Conservation (phyloP, 2,888 invertebrate species). For the Spilarctia lutea region DNA sequence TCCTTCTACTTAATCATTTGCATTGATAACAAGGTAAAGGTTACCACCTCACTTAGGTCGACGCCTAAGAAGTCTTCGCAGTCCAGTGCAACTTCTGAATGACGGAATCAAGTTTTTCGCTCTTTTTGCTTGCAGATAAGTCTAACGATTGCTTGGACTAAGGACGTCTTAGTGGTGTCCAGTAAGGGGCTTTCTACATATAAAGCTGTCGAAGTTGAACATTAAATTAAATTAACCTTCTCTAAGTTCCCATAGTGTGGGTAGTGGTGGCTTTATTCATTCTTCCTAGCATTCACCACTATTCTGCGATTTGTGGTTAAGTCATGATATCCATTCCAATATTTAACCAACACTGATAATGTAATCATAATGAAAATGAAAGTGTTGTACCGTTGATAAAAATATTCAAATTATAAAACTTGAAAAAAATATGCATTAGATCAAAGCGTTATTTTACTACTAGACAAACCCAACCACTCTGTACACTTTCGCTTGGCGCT, state of each 20-base stretch:
- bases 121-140: neutral
- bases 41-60: neutral
- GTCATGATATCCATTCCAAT: neutral
- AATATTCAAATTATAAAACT: neutral
- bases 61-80: neutral
- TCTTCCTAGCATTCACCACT: neutral
- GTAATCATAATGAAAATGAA: neutral
- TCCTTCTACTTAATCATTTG: neutral
- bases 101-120: neutral
- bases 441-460: neutral
- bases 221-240: neutral
- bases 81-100: neutral
- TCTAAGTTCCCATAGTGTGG: neutral
- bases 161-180: neutral
- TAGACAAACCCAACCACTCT: neutral
- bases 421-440: neutral
- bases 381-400: neutral
- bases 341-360: neutral
- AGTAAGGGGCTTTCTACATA: neutral
- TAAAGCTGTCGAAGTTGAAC: neutral
- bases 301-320: neutral
- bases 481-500: neutral
- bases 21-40: too few relatives aligned
- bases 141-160: neutral
- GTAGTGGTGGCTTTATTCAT: neutral